A percentile compares a stretch with the other conserved stretches of the same genome.
Conservation (phyloP, 64 coral and sea anemone species). For the Dendronephthya gigantea region DNA sequence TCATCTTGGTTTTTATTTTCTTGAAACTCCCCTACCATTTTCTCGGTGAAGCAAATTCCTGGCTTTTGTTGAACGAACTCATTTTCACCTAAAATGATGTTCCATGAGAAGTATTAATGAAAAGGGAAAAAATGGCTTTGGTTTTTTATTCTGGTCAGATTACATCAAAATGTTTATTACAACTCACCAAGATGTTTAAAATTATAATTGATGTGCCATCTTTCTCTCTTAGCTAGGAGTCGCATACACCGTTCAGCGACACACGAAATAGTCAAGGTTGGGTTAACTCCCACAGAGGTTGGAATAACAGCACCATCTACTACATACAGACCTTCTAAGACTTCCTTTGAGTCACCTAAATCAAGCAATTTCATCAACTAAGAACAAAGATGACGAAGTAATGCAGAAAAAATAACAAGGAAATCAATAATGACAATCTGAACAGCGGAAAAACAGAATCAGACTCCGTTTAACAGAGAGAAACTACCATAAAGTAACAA, state of each 20-base stretch:
- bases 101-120: too few species aligned
- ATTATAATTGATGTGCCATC: constrained; percentile 48
- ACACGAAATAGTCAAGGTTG: constrained; percentile 39
- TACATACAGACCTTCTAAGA: constrained; percentile 40
- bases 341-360: constrained; percentile 12
- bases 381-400: too few species aligned
- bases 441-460: too few species aligned
- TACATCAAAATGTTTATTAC: too few species aligned
- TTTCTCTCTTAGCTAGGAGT: constrained; percentile 31
- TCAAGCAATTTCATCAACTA: too few species aligned
- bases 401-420: too few species aligned
- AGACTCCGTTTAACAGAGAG: too few species aligned
- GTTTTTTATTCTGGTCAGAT: too few species aligned
- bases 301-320: constrained; percentile 51
- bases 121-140: not conserved
- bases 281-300: constrained; percentile 41
- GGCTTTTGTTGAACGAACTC: constrained; percentile 26
- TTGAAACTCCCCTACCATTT: constrained; percentile 28
- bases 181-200: constrained; percentile 39
- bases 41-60: constrained; percentile 42
- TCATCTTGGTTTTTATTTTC: not conserved
- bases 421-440: too few species aligned
- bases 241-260: constrained; percentile 50
- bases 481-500: too few species aligned
- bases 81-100: not conserved